Base-by-base conservation (phyloP, 2,797 vertebrate genomes). In the Brotula barbata region DNA sequence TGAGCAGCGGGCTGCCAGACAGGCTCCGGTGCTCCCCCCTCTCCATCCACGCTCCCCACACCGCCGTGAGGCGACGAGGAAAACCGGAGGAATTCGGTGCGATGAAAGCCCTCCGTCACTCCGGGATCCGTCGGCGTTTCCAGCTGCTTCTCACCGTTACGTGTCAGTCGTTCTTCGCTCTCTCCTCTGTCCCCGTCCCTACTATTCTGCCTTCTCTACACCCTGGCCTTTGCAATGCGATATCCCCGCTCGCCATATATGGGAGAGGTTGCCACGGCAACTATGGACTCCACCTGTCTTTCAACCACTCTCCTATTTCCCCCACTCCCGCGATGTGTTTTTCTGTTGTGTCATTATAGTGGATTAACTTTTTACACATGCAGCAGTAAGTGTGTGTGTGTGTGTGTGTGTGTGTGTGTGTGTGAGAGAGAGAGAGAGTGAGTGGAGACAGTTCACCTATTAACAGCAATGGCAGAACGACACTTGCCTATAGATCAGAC, bases 211-310 rank as follows among this genome's bases (percentile, higher is more conserved):
- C 57, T 73, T 84, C 58, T 71, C 59, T 81, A 71, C 68, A 86
- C 69, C 59, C 89, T 92, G 93, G 92, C 92, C 92, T 93, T 92
- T 92, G 91, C 90, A 91, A 92, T 74, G 83, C 63, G 82, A 92
- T 91, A 90, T 80, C 85, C 83, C 80, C 56, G 52, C 81, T 78
- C 82, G 82, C 90, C 87, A 82, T 89, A 88, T 89, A 92, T 81
- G 89, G 91, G 68, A 83, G 83, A 55, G 73, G 94, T 94, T 93
- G 74, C 92, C 85, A 84, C 72, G 90, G 93, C 89, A 93, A 96
- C 94, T 82, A 54, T 45, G 83, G 93, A 95, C 95, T 95, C 94
- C 93, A 94, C 93, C 93, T 94, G 94, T 90, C 90, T 90, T 75
- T 86, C 64, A 78, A 52, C 52, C 58, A 8, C 73, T 49, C 58